Conservation (phyloP, 2,888 invertebrate species). For the Lepidocyrtoides sp. region DNA sequence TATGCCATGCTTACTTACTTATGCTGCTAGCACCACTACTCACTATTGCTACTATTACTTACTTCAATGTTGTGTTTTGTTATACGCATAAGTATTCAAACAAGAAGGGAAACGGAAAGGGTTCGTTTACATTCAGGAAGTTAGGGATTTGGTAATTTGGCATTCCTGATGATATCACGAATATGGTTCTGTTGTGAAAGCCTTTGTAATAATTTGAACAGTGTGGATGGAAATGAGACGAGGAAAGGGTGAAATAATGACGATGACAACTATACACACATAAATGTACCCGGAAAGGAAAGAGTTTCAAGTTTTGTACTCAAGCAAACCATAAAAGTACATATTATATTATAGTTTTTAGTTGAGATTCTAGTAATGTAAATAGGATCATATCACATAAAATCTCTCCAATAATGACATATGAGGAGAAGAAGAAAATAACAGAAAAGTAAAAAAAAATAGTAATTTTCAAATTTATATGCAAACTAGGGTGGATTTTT, state of each 20-base stretch:
- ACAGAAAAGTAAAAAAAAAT: constrained; percentile 18
- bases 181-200: not conserved
- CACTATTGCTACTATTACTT: no score
- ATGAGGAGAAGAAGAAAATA: not conserved
- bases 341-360: not conserved
- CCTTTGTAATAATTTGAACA: not conserved
- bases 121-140: constrained; percentile 71
- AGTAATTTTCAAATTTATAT: constrained; percentile 22
- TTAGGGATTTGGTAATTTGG: constrained; percentile 70
- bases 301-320: constrained; percentile 35
- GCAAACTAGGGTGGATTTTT: constrained; percentile 11
- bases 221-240: not conserved
- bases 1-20: not conserved
- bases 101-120: constrained; percentile 57
- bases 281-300: not conserved
- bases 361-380: not conserved
- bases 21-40: no score
- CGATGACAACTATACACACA: constrained; percentile 16
- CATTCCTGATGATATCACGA: constrained; percentile 36
- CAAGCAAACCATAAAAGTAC: no score
- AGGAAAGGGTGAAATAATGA: not conserved
- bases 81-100: not conserved
- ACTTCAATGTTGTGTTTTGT: not conserved
- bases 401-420: no score
- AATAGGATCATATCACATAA: no score